phyloP scores from a whole-genome alignment of 2,888 invertebrate genomes.

The Drosophila vallismaia region DNA sequence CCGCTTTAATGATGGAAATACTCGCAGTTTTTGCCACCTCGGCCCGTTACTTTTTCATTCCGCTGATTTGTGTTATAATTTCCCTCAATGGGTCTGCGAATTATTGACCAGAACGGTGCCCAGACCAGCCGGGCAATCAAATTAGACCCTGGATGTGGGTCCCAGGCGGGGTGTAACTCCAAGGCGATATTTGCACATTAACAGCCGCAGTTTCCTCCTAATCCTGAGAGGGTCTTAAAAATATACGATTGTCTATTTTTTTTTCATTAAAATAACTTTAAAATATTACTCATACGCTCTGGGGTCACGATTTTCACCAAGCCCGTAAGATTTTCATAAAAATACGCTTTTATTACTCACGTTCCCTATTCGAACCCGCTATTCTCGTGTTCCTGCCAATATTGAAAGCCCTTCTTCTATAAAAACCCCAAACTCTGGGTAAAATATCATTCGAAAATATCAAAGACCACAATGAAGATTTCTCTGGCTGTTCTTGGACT shows the following conservation, averaged over 20 bases:
- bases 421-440: not conserved
- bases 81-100: constrained; percentile 54
- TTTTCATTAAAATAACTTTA: no score
- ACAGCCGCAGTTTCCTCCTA: no score
- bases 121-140: not conserved
- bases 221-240: no score
- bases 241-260: no score
- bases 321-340: no score
- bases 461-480: constrained; percentile 4
- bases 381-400: not conserved
- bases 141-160: not conserved
- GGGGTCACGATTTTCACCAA: no score
- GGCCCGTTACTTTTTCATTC: constrained; percentile 30
- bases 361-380: not conserved
- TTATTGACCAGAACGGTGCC: constrained; percentile 60
- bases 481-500: not conserved
- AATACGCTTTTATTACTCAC: not conserved
- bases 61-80: constrained; percentile 42
- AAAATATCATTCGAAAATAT: not conserved
- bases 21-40: constrained; percentile 10
- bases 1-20: constrained; percentile 52
- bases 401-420: not conserved
- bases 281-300: no score
- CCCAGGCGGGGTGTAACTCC: not conserved
- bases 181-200: not conserved